Conservation (phyloP, 2,113 vertebrate genomes). For the Mesocricetus auratus region DNA sequence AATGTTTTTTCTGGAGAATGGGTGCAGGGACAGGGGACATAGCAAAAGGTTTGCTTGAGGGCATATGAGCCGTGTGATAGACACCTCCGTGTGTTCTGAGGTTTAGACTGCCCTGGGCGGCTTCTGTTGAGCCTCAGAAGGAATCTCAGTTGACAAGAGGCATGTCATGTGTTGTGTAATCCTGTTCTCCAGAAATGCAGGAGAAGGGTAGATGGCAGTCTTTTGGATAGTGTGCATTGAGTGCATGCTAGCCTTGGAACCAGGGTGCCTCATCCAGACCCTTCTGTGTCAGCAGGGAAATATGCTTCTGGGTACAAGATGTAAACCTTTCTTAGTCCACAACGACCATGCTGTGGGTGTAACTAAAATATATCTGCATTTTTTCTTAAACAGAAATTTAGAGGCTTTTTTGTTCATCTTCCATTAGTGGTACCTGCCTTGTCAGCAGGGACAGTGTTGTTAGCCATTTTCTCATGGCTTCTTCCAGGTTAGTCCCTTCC, state of each 20-base stretch:
- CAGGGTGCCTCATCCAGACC: neutral
- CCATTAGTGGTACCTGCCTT: neutral
- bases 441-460: neutral
- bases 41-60: neutral
- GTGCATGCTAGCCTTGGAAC: neutral
- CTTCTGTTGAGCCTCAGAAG: slow-evolving; percentile 42
- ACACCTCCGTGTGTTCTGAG: neutral
- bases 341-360: neutral
- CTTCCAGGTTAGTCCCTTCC: slow-evolving; percentile 2
- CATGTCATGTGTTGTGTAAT: slow-evolving; percentile 38
- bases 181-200: slow-evolving; percentile 35
- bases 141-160: slow-evolving; percentile 59
- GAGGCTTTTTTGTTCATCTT: slow-evolving; percentile 15
- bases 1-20: neutral
- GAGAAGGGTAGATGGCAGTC: slow-evolving; percentile 10
- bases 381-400: slow-evolving; percentile 52
- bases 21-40: neutral
- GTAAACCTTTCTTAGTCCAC: slow-evolving; percentile 12
- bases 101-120: neutral
- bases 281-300: neutral
- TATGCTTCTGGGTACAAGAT: neutral
- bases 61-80: neutral
- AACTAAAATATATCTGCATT: neutral
- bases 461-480: neutral
- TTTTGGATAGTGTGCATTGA: neutral